These are phyloP conservation scores for Protonibea diacanthus DNA, from an alignment of 2,797 vertebrate genomes.

Conservation along the genomic window DNA sequence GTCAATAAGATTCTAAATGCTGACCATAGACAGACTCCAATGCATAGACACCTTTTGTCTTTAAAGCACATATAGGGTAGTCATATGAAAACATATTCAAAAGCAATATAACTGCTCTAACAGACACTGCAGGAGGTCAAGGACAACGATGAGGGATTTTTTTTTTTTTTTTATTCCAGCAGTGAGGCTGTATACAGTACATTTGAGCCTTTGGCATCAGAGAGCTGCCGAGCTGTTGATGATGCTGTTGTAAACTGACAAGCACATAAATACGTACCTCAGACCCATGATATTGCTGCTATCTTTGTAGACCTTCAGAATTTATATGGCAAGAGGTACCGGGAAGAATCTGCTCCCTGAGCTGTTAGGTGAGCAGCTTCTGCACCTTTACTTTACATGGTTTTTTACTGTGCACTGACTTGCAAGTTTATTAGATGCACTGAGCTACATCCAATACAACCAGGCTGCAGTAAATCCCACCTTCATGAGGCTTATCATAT, in stretches of 20 bases:
- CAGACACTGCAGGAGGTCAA: not conserved
- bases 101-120: not conserved
- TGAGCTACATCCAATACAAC: constrained; percentile 46
- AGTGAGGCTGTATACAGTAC: not conserved
- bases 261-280: constrained; percentile 37
- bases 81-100: not conserved
- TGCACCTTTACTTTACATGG: constrained; percentile 11
- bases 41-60: not conserved
- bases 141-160: not conserved
- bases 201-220: constrained; percentile 12
- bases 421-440: constrained; percentile 64
- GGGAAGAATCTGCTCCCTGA: constrained; percentile 32
- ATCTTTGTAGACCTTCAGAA: constrained; percentile 31
- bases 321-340: constrained; percentile 32
- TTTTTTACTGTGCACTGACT: constrained; percentile 34
- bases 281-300: constrained; percentile 10
- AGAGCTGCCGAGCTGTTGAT: constrained; percentile 4
- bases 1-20: too few species aligned
- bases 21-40: too few species aligned
- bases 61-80: not conserved
- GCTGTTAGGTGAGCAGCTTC: not conserved
- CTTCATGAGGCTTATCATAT: constrained; percentile 48
- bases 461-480: constrained; percentile 42
- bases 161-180: not conserved
- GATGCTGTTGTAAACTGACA: constrained; percentile 33